Evolutionary conservation across 2,797 vertebrate genomes (phyloP).

Genomic region (Eulemur albifrons): DNA sequence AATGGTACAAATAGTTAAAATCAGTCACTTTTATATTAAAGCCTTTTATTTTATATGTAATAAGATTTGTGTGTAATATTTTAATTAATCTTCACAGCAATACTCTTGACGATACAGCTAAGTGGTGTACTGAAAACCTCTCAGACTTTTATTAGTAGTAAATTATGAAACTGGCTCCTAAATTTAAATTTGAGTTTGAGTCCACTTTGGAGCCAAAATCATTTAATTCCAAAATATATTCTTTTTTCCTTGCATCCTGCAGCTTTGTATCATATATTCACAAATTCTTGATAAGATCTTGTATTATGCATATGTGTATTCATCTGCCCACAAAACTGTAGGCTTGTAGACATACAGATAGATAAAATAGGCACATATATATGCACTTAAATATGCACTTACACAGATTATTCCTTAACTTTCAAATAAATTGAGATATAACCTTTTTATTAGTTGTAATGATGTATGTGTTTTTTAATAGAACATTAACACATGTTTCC

Average conservation of each 20-base stretch:
- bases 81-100: not conserved
- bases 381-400: not conserved
- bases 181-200: not conserved
- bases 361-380: not conserved
- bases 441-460: not conserved
- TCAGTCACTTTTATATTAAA: not conserved
- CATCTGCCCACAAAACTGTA: not conserved
- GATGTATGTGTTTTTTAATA: not conserved
- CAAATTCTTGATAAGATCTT: not conserved
- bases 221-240: not conserved
- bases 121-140: not conserved
- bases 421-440: not conserved
- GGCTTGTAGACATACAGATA: not conserved
- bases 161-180: not conserved
- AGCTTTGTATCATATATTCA: not conserved
- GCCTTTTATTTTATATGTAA: not conserved
- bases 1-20: not conserved
- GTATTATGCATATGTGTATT: not conserved
- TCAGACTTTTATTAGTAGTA: not conserved
- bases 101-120: not conserved
- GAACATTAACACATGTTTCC: not conserved
- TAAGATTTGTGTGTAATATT: not conserved
- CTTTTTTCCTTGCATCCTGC: not conserved
- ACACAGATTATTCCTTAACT: not conserved
- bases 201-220: not conserved